Base-by-base conservation (phyloP, 1,140 invertebrate species). In the Drosophila carrolli region DNA sequence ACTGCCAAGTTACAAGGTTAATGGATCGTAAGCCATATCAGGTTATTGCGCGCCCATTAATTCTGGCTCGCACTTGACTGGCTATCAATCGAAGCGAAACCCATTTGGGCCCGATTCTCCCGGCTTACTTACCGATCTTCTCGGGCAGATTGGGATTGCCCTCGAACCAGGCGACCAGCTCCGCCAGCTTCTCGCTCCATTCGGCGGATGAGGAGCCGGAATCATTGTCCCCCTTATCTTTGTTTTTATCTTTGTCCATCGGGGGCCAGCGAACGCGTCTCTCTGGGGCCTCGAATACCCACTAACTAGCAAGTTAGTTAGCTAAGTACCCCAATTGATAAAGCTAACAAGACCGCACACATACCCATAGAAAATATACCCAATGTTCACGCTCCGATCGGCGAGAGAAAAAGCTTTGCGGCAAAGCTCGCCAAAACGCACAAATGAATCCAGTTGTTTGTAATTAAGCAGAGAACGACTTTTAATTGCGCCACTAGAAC, bases 141-240 rank as follows among this genome's bases (percentile, higher is more conserved):
- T 82, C 71, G 11, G 90, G 90, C 41, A 91, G 62, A 58, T 80
- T 85, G 16, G 81, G 62, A 57, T 90, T 88, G 35, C 65, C 54
- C 56, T 80, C 81, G 38, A 91, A 91, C 90, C 90, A 91, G 50
- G 53, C 43, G 10, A 66, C 29, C 29, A 91, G 46, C 44, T 89
- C 79, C 8, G 62, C 43, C 16, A 89, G 35, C 74, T 82, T 75
- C 16, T 40, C 54, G 13, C 78, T 58, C 32, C 79, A 50, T 13
- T 68, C 48, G 4, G n/a, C 6, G 1, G 41, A 5, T 2, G 58
- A 5, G 0, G 37, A 6, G 14, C 32, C 32, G 50, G 50, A 2
- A 0, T 53, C 50, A 7, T 29, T 23, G n/a, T 27, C 41, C 29
- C 37, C 43, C 40, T 40, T 16, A 7, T 58, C 8, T 53, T 35